Base-by-base conservation (phyloP, 2,888 invertebrate genomes). In the Pristionchus fissidentatus region DNA sequence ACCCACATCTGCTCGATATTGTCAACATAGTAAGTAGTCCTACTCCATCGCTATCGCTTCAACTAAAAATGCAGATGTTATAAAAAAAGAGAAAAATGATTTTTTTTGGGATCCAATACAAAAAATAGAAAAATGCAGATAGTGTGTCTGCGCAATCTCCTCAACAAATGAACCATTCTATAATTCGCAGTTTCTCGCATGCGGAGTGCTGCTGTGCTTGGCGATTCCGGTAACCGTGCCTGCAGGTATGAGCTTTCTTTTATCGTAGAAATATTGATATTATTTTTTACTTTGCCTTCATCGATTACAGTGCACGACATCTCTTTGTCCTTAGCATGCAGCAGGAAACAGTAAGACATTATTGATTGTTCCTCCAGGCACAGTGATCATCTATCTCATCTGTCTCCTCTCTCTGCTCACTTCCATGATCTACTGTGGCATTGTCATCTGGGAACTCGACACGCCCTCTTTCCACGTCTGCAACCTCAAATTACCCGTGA, bases 401-500 rank as follows among this genome's bases (percentile, higher is more conserved):
- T 41, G 43, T 49, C 32, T 81, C 35, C 35, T 81, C 46, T 60
- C 81, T 38, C 81, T 81, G 29, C 62, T 81, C 35, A 3, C 66
- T 22, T 81, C 81, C 0, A 35, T 81, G 46, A 19, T 62, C 66
- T 55, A 81, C 46, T 66, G 43, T 32, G 66, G 46, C 15, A 35
- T 66, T 13, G 35, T 81, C 32, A 43, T 81, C 81, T 66, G 32
- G 35, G 81, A 81, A 35, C 32, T 81, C n/a, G 81, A 81, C 38
- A 81, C 62, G 1, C 46, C 81, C 41, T 66, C 62, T 8, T 81
- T 81, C 66, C 81, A 81, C 41, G n/a, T 81, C 49, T 81, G 35
- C 62, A 26, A 41, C 4, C 22, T 81, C 35, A 46, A 81, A 32
- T 13, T 81, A 7, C 46, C 62, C 15, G 60, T 81, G 19, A 43